Conservation (phyloP, 2,113 vertebrate species). For the Chunga burmeisteri region DNA sequence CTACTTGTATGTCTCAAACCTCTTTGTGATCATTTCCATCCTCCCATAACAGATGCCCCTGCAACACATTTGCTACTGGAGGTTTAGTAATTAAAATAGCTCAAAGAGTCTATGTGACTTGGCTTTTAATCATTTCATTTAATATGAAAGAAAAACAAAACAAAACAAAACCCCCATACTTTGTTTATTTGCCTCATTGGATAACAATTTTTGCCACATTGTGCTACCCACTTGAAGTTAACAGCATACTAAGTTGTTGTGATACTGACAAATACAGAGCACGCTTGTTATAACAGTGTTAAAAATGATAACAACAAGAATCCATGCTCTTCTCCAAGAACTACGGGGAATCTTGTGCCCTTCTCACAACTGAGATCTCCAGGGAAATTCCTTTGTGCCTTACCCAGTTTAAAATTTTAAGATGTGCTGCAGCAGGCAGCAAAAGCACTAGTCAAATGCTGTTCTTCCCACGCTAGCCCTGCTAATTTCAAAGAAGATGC, state of each 20-base stretch:
- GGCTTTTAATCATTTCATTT: background rate
- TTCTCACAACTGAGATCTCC: background rate
- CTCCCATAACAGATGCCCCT: background rate
- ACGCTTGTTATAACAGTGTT: background rate
- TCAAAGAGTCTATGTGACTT: background rate
- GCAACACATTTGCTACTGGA: background rate
- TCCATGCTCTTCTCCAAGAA: background rate
- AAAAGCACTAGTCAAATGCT: background rate
- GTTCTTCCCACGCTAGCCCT: background rate
- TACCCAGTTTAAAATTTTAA: background rate
- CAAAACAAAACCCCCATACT: background rate
- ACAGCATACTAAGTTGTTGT: background rate
- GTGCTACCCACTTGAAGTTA: background rate
- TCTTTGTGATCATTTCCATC: background rate
- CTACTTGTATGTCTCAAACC: background rate
- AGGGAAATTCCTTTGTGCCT: background rate
- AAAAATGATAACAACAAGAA: background rate
- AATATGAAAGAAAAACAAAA: background rate
- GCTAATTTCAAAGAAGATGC: background rate
- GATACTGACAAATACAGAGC: background rate
- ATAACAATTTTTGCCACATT: background rate
- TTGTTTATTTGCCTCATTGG: background rate
- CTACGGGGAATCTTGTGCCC: background rate
- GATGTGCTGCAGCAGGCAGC: background rate
- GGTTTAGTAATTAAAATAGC: background rate